A percentile compares a stretch with the other conserved stretches of the same genome.
These are phyloP conservation scores for Cancer borealis DNA, from an alignment of 2,888 invertebrate genomes.

Conservation along the genomic window DNA sequence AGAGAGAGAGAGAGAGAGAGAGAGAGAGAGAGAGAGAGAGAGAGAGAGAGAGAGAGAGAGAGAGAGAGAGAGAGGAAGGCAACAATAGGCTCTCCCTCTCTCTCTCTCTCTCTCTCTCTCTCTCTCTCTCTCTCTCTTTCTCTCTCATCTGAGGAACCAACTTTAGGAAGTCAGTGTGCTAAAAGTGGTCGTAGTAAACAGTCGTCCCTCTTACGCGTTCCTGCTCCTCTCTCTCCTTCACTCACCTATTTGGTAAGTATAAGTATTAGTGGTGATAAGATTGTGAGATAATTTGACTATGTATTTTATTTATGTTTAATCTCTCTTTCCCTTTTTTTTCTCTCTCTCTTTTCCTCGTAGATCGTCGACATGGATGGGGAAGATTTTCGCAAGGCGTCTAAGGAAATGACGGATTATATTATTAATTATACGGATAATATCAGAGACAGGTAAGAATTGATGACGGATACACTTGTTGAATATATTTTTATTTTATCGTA, in stretches of 20 bases:
- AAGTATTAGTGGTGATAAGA: no score
- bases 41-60: no score
- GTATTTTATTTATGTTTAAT: not conserved
- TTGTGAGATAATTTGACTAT: no score
- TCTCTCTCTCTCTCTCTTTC: not conserved
- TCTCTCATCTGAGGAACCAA: not conserved
- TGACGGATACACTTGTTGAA: no score
- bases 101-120: conserved; percentile 3
- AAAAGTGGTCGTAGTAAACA: no score
- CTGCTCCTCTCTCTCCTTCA: not conserved
- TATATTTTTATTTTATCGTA: not conserved
- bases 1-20: no score
- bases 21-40: no score
- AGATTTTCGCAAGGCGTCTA: conserved; percentile 65
- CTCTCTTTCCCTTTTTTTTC: not conserved
- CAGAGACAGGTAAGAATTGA: conserved; percentile 63
- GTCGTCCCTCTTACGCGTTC: not conserved
- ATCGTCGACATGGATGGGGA: conserved; percentile 63
- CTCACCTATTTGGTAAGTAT: not conserved
- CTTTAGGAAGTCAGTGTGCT: not conserved
- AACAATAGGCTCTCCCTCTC: not conserved
- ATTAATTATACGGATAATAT: conserved; percentile 68
- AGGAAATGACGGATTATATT: conserved; percentile 71
- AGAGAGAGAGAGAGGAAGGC: no score
- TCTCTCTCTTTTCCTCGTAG: not conserved